These are phyloP conservation scores for Hyaena hyaena DNA, from an alignment of 2,113 vertebrate genomes.

Conservation along the genomic window DNA sequence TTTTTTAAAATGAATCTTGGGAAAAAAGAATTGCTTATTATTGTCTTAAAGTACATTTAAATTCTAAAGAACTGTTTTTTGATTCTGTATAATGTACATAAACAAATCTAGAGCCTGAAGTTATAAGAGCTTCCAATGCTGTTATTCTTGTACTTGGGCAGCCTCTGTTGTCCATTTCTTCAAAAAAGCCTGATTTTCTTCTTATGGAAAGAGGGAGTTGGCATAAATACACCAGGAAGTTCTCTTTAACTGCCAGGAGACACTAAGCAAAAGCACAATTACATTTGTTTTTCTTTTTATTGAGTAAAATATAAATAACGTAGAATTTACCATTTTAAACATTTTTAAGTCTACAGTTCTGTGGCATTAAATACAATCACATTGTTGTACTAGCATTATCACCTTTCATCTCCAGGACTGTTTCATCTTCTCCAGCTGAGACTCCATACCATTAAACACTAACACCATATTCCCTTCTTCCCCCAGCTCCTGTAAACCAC, in stretches of 20 bases:
- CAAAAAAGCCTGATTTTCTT: conserved; percentile 2
- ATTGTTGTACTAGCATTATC: not conserved
- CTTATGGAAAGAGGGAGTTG: not conserved
- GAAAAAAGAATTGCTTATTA: conserved; percentile 41
- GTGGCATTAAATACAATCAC: not conserved
- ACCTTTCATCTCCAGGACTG: not conserved
- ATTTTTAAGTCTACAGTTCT: not conserved
- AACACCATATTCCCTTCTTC: not conserved
- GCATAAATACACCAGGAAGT: not conserved
- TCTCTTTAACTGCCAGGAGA: not conserved
- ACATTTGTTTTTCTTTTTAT: conserved; percentile 9
- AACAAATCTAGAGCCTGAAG: not conserved
- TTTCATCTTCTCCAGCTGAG: not conserved
- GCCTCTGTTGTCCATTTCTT: not conserved
- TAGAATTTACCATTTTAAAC: not conserved
- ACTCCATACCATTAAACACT: not conserved
- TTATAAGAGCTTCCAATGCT: not conserved
- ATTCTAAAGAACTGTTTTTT: conserved; percentile 32
- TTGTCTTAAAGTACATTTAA: conserved; percentile 36
- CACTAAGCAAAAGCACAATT: conserved; percentile 25
- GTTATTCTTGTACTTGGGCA: not conserved
- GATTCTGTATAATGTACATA: not conserved
- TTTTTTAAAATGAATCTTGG: conserved; percentile 9
- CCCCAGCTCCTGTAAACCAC: not conserved
- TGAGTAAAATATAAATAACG: not conserved